phyloP scores from a whole-genome alignment of 2,797 vertebrate genomes.

The Scyliorhinus canicula region DNA sequence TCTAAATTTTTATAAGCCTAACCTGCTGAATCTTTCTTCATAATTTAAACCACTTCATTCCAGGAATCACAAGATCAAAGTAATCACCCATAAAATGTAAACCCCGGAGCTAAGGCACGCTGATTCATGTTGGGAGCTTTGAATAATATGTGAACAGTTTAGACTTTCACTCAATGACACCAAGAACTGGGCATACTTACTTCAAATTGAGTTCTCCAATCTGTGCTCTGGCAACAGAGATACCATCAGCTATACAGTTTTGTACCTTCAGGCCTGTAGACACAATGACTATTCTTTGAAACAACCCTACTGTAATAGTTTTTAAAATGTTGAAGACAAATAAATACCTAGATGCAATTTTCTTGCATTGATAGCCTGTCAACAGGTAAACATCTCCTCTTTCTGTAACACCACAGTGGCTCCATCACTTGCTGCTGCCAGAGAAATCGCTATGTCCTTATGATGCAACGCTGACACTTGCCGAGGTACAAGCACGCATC shows the following conservation, averaged over 20 bases:
- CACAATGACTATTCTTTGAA: neutral
- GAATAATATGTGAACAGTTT: neutral
- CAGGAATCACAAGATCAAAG: too few species aligned
- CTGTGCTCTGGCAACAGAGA: neutral
- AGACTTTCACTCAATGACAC: neutral
- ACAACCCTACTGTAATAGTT: neutral
- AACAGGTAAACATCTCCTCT: slow-evolving; percentile 90
- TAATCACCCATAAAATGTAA: neutral
- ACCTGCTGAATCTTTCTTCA: too few species aligned
- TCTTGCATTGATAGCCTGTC: slow-evolving; percentile 92
- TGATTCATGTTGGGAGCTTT: neutral
- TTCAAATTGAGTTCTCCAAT: neutral
- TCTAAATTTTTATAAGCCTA: too few species aligned
- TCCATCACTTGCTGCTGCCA: slow-evolving; percentile 82
- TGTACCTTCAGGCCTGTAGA: neutral
- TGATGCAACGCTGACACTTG: slow-evolving; percentile 91
- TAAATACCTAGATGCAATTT: slow-evolving; percentile 86
- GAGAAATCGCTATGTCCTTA: slow-evolving; percentile 75
- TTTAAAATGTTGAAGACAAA: slow-evolving; percentile 30
- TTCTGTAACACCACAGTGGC: slow-evolving; percentile 84
- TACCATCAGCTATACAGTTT: neutral
- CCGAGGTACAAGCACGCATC: slow-evolving; percentile 74
- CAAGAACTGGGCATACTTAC: neutral
- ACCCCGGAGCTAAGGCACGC: neutral
- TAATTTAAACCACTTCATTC: too few species aligned